Conservation (phyloP, 2,113 vertebrate genomes). For the Charina bottae region DNA sequence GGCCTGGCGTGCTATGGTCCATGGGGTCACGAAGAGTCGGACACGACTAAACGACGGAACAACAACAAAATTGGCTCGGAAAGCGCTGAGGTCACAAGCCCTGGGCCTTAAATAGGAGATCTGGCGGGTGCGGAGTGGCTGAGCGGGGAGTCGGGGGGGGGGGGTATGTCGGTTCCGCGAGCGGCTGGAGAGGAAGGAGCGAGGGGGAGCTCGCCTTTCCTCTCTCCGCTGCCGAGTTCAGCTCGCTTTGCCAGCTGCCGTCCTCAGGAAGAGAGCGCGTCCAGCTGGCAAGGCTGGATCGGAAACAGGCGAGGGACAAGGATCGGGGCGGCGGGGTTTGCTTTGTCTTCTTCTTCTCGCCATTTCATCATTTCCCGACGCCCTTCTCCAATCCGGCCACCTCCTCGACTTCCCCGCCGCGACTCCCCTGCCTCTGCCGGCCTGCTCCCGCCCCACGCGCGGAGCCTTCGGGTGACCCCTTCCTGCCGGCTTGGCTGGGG, state of each 20-base stretch:
- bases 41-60: no score
- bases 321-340: background rate
- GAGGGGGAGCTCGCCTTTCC: background rate
- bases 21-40: no score
- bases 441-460: background rate
- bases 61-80: background rate
- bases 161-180: background rate
- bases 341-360: background rate
- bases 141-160: no score
- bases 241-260: conserved; percentile 7
- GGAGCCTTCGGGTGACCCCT: conserved; percentile 18
- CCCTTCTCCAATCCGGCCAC: background rate
- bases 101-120: background rate
- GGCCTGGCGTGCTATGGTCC: no score
- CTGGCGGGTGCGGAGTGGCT: background rate
- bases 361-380: background rate
- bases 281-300: background rate
- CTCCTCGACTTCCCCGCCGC: background rate
- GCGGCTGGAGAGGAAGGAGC: background rate
- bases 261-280: conserved; percentile 24
- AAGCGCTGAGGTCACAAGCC: background rate
- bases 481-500: conserved; percentile 31
- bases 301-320: background rate
- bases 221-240: background rate
- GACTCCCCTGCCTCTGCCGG: background rate